These are phyloP conservation scores for Artibeus jamaicensis DNA, from an alignment of 2,797 vertebrate species.

Conservation along the genomic window DNA sequence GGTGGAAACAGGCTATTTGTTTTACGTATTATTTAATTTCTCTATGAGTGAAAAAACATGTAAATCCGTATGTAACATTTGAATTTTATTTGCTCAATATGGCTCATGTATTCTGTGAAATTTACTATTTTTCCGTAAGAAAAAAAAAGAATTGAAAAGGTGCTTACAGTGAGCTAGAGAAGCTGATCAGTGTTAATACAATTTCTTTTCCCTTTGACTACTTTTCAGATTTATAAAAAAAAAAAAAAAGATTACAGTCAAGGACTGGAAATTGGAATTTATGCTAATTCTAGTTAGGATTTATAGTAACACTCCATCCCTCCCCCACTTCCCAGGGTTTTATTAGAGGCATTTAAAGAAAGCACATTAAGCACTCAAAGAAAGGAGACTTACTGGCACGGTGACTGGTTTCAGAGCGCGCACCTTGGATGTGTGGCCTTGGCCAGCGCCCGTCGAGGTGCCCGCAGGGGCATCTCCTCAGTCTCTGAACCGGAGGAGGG, in stretches of 20 bases:
- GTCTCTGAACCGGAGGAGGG: neutral
- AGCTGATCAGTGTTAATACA: neutral
- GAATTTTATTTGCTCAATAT: neutral
- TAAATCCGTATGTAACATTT: neutral
- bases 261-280: neutral
- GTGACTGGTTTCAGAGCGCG: neutral
- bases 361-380: neutral
- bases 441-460: neutral
- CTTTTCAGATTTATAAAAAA: neutral
- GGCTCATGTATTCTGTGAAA: neutral
- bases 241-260: neutral
- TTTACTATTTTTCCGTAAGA: conserved; percentile 31
- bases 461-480: neutral
- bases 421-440: neutral
- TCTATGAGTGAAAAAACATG: neutral
- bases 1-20: neutral
- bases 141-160: neutral
- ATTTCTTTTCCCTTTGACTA: neutral
- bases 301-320: neutral
- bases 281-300: neutral
- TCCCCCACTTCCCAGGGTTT: neutral
- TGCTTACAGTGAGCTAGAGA: neutral
- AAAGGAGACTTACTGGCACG: neutral
- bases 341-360: neutral
- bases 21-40: conserved; percentile 20